A percentile compares a stretch with the other conserved stretches of the same genome.
Evolutionary conservation across 2,797 vertebrate genomes (phyloP).

Genomic region (Eleutherodactylus coqui): DNA sequence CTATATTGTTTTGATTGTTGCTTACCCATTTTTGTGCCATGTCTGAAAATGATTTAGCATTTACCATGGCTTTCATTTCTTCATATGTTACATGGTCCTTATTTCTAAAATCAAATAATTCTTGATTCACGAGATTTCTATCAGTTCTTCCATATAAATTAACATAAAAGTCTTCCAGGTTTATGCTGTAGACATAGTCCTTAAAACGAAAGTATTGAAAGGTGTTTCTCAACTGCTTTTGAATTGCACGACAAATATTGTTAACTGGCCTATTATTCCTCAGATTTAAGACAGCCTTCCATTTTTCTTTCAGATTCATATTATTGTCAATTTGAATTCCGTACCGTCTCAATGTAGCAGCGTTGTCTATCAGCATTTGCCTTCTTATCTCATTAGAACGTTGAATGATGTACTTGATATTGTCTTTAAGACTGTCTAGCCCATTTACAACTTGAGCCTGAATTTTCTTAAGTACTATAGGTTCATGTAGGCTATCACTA

Average conservation of each 20-base stretch:
- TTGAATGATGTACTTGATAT: slow-evolving; percentile 33
- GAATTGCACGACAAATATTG: background rate
- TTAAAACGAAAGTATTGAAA: background rate
- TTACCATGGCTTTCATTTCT: background rate
- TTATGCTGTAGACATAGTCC: slow-evolving; percentile 14
- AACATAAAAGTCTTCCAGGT: slow-evolving; percentile 18
- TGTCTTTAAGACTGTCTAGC: background rate
- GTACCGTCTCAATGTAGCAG: fast-evolving
- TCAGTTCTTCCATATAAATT: background rate
- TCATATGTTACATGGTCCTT: background rate
- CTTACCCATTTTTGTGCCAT: background rate
- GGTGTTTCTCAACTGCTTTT: background rate
- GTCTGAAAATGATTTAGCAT: background rate
- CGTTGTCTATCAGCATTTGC: background rate
- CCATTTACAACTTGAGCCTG: background rate
- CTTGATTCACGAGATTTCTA: background rate
- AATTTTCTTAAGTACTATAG: background rate
- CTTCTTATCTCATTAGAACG: slow-evolving; percentile 8
- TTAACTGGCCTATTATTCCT: fast-evolving
- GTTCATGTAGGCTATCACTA: too few species aligned
- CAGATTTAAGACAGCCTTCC: background rate
- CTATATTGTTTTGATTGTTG: background rate
- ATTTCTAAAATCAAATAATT: background rate
- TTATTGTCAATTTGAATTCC: background rate
- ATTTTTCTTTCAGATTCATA: background rate